Conservation (phyloP, 1,140 invertebrate genomes). For the Atopsyche davidsoni region DNA sequence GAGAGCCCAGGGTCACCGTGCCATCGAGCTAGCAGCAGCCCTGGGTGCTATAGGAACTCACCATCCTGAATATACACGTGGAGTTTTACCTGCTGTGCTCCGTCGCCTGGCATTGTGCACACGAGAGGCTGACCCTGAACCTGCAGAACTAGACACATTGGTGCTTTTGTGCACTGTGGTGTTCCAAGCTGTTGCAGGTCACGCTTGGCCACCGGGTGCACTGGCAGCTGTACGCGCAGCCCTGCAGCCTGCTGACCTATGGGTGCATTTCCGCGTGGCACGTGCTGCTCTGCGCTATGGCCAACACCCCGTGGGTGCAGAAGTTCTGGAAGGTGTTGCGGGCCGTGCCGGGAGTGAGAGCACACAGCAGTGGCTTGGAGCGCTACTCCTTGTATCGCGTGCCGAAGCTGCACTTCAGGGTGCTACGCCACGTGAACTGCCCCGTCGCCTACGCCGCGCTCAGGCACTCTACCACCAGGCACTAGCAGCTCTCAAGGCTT, state of each 20-base stretch:
- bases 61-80: slow-evolving; percentile 52
- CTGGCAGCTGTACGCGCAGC: slow-evolving; percentile 54
- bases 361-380: slow-evolving; percentile 83
- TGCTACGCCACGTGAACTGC: slow-evolving; percentile 39
- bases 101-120: slow-evolving; percentile 32
- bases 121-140: slow-evolving; percentile 32
- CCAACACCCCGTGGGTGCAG: slow-evolving; percentile 67
- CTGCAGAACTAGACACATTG: slow-evolving; percentile 34
- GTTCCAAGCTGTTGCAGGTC: slow-evolving; percentile 71
- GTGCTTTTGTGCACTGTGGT: slow-evolving; percentile 73
- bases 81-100: slow-evolving; percentile 53
- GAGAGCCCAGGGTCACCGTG: slow-evolving; percentile 31
- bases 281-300: slow-evolving; percentile 80
- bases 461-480: slow-evolving; percentile 56
- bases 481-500: slow-evolving; percentile 62
- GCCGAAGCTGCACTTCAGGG: slow-evolving; percentile 48
- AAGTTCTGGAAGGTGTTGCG: slow-evolving; percentile 60
- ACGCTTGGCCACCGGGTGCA: slow-evolving; percentile 49
- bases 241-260: slow-evolving; percentile 59
- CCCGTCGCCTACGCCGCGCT: slow-evolving; percentile 55
- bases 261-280: slow-evolving; percentile 82
- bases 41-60: slow-evolving; percentile 68
- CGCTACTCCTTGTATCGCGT: slow-evolving; percentile 64
- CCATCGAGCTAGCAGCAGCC: slow-evolving; percentile 56
- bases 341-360: slow-evolving; percentile 82